phyloP scores from a whole-genome alignment of 1,140 invertebrate genomes.

The Riptortus pedestris region DNA sequence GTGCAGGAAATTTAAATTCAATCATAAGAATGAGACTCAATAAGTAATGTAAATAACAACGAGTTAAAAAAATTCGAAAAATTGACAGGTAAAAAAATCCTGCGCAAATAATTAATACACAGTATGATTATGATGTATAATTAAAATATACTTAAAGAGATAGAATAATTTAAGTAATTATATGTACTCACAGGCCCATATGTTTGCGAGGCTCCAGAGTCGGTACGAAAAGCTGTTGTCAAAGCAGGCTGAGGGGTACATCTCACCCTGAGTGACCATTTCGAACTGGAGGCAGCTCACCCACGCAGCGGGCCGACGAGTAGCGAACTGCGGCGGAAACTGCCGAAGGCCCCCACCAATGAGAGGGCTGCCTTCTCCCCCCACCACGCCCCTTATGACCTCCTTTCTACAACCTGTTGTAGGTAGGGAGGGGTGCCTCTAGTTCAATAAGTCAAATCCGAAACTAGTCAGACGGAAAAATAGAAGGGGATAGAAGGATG shows the following conservation, averaged over 20 bases:
- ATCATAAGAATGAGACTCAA: too few relatives aligned
- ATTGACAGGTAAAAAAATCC: too few relatives aligned
- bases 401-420: conserved; percentile 9
- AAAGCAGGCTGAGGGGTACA: conserved; percentile 46
- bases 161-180: conserved; percentile 39
- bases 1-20: too few relatives aligned
- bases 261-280: conserved; percentile 54
- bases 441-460: conserved; percentile 15
- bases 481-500: too few relatives aligned
- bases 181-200: conserved; percentile 52
- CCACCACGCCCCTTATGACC: conserved; percentile 10
- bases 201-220: conserved; percentile 58
- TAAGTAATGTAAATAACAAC: too few relatives aligned
- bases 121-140: too few relatives aligned
- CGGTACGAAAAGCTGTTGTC: conserved; percentile 58
- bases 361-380: conserved; percentile 12
- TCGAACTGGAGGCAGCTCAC: conserved; percentile 37
- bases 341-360: conserved; percentile 21
- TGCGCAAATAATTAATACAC: too few relatives aligned
- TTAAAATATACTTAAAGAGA: too few relatives aligned
- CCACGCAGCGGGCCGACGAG: conserved; percentile 8
- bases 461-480: conserved; percentile 2
- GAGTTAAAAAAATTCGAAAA: too few relatives aligned
- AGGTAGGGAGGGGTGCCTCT: neutral
- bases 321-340: conserved; percentile 19